Evolutionary conservation across 2,888 invertebrate species (phyloP), one percentile per base, ranked within the genome.

Genomic region (Ditula angustiorana): DNA sequence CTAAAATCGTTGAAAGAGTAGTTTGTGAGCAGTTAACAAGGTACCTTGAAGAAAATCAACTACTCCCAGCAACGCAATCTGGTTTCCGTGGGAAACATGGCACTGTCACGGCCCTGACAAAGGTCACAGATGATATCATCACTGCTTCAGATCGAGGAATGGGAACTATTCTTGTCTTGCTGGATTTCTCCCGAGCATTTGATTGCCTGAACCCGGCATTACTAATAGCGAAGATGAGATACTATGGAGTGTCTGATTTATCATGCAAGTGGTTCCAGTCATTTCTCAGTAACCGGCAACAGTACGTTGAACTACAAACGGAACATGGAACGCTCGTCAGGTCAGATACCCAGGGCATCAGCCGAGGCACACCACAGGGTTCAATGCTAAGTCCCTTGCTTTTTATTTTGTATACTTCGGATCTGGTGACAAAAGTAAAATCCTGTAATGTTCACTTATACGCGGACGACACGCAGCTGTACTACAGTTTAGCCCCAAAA

Each of bases 391-490:
- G 55, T 26, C 55, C 55, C 0, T 19, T 55, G 11, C 24, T 55
- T 4, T 55, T 55, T 5, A 55, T 55, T 41, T 10, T 55, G 1
- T 55, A 55, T 10, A 55, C 55, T 11, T 28, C 50, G 1, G 50
- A 30, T 11, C 28, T 50, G 1, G 19, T 50, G 4, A 50, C 2
- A 16, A 16, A 30, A 1, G 7, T 50, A 5, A 28, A 50, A 28
- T 11, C 28, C 19, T 30, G 50, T 24, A 19, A 33, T 33, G 33
- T 21, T 1, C 21, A 52, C 21, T n/a, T 52, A 3, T 33, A 52
- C 10, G 52, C 52, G 2, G 52, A 52, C 13, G 35, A 52, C 11
- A 52, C 23, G 0, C 52, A 52, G 11, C n/a, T 35, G 2, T 35
- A 52, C 8, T 23, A 52, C 7, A 5, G n/a, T 5, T 35, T 35